A percentile compares a stretch with the other conserved stretches of the same genome.
Evolutionary conservation across 2,888 invertebrate species (phyloP).

Genomic region (Acanthosoma haemorrhoidale): DNA sequence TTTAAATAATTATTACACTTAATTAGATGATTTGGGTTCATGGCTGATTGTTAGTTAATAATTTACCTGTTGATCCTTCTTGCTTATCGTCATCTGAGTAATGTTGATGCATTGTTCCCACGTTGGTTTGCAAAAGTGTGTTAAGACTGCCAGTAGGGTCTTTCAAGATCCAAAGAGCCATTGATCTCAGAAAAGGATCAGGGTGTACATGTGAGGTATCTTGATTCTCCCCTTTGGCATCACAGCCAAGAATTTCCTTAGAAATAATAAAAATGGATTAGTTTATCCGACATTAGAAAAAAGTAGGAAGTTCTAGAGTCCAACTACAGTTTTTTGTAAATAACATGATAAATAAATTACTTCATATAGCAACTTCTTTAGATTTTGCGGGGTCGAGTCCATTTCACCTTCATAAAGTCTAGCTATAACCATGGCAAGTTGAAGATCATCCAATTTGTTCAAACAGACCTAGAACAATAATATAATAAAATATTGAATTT

Average conservation of each 20-base stretch:
- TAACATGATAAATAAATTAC: conserved; percentile 47
- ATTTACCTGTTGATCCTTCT: conserved; percentile 48
- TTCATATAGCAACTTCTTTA: conserved; percentile 70
- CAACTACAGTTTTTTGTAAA: not conserved
- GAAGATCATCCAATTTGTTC: conserved; percentile 88
- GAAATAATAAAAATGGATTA: not conserved
- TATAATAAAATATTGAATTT: conserved; percentile 17
- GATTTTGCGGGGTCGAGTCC: conserved; percentile 62
- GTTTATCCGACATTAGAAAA: not conserved
- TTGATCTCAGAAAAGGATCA: conserved; percentile 95
- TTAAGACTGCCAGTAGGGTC: conserved; percentile 82
- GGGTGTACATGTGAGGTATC: conserved; percentile 73
- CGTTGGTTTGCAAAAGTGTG: conserved; percentile 73
- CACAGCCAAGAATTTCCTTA: conserved; percentile 54
- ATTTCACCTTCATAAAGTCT: conserved; percentile 80
- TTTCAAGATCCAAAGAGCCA: conserved; percentile 94
- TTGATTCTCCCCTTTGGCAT: conserved; percentile 60
- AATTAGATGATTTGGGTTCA: no score
- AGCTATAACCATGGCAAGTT: conserved; percentile 89
- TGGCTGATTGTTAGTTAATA: not conserved
- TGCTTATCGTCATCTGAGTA: conserved; percentile 56
- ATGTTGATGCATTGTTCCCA: conserved; percentile 69
- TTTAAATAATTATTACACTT: no score
- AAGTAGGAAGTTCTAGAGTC: no score
- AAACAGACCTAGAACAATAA: conserved; percentile 62